These are phyloP conservation scores for Tanaodytes sp. DNA, from an alignment of 2,888 invertebrate genomes.

Conservation along the genomic window DNA sequence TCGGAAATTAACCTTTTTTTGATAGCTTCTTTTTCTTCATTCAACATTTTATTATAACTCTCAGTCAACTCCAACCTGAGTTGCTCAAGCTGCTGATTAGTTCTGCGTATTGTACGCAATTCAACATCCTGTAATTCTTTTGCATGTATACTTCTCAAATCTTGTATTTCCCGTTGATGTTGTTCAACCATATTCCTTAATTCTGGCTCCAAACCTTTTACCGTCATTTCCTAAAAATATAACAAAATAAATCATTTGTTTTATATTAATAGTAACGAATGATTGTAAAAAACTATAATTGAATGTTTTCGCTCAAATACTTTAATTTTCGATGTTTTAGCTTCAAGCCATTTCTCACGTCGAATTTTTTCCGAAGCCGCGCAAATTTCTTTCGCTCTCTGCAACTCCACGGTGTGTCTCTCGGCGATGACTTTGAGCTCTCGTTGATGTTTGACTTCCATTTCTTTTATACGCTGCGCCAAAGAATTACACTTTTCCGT, in stretches of 20 bases:
- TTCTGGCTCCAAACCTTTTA: conserved; percentile 90
- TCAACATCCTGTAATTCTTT: conserved; percentile 80
- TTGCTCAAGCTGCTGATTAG: conserved; percentile 77
- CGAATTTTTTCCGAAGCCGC: conserved; percentile 84
- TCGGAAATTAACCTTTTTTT: conserved; percentile 73
- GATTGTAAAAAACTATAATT: conserved; percentile 13
- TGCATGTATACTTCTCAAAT: conserved; percentile 80
- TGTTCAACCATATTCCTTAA: conserved; percentile 84
- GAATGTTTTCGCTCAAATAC: conserved; percentile 61
- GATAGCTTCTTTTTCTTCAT: conserved; percentile 77
- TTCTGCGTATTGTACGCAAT: conserved; percentile 77
- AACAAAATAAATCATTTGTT: not conserved
- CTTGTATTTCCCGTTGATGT: conserved; percentile 81
- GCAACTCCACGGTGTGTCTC: conserved; percentile 82
- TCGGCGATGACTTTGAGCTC: conserved; percentile 82
- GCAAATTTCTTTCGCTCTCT: conserved; percentile 84
- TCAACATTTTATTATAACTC: conserved; percentile 78
- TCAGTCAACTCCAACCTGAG: conserved; percentile 77
- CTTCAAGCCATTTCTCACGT: conserved; percentile 86
- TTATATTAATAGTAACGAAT: too few relatives aligned
- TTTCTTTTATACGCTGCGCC: conserved; percentile 78
- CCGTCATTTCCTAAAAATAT: conserved; percentile 80
- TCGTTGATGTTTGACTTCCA: conserved; percentile 79
- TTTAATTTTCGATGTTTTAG: conserved; percentile 89
- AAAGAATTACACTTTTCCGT: conserved; percentile 83